Percentiles rank a stretch among this genome's conserved stretches.
Evolutionary conservation across 1,140 invertebrate genomes (phyloP).

Genomic region (Helicoverpa armigera): DNA sequence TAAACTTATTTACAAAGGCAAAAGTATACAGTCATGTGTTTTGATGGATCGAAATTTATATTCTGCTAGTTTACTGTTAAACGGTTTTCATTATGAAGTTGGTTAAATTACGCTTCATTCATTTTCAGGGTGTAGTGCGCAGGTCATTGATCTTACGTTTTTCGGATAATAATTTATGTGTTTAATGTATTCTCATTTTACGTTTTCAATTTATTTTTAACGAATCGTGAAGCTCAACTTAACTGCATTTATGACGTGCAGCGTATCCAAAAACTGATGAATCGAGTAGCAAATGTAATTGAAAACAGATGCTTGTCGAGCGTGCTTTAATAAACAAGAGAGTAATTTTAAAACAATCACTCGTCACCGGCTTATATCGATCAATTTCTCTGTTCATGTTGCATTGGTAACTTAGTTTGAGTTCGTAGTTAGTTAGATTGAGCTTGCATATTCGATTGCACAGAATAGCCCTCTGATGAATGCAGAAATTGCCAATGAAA

Average conservation of each 20-base stretch:
- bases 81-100: neutral
- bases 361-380: too few species aligned
- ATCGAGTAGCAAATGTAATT: conserved; percentile 3
- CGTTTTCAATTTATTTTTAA: neutral
- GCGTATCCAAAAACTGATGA: neutral
- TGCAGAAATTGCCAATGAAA: too few species aligned
- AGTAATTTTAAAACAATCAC: neutral
- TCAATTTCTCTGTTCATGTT: too few species aligned
- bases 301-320: neutral
- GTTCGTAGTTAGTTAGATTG: too few species aligned
- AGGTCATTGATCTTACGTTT: neutral
- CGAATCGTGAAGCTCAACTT: neutral
- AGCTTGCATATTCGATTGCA: too few species aligned
- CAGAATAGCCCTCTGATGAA: too few species aligned
- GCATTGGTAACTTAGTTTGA: too few species aligned
- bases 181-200: neutral
- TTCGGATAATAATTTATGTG: neutral
- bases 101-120: neutral
- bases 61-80: conserved; percentile 1
- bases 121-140: neutral
- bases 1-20: neutral
- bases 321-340: neutral
- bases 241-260: neutral
- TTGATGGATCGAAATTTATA: conserved; percentile 22
- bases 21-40: neutral